phyloP scores from a whole-genome alignment of 2,888 invertebrate species.

The Coelogynopora nodosa region DNA sequence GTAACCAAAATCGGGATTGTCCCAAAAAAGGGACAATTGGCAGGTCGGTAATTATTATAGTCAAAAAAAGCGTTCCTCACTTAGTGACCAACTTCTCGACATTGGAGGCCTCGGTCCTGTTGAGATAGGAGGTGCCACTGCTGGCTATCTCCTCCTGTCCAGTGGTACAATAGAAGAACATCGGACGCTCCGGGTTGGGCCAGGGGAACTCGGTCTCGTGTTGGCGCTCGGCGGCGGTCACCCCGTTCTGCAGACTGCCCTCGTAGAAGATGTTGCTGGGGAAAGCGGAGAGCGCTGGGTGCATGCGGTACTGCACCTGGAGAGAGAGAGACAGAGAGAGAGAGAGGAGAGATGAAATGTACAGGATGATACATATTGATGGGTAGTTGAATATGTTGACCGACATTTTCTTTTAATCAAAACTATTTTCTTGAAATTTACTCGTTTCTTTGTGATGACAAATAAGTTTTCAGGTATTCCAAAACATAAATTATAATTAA shows the following conservation, averaged over 20 bases:
- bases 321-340: not conserved
- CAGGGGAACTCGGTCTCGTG: slow-evolving; percentile 89
- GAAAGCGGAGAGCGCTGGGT: slow-evolving; percentile 91
- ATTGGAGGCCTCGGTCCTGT: slow-evolving; percentile 91
- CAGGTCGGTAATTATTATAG: no score
- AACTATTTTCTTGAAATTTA: no score
- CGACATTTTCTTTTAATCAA: no score
- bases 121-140: slow-evolving; percentile 94
- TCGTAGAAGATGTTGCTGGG: slow-evolving; percentile 99
- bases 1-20: no score
- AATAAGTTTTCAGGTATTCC: no score
- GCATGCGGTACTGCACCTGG: slow-evolving; percentile 87
- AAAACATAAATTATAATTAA: no score
- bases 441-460: no score
- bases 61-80: no score
- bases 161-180: slow-evolving; percentile 93
- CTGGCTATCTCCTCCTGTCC: slow-evolving; percentile 98
- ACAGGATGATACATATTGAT: no score
- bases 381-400: slow-evolving; percentile 53
- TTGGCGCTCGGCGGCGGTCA: slow-evolving; percentile 86
- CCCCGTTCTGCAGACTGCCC: slow-evolving; percentile 95
- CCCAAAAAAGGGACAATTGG: no score
- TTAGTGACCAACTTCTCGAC: slow-evolving; percentile 73
- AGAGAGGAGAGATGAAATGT: no score
- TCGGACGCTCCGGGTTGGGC: slow-evolving; percentile 87